A percentile compares a stretch with the other conserved stretches of the same genome.
These are phyloP conservation scores for Cebus imitator DNA, from an alignment of 2,113 vertebrate genomes.

Conservation along the genomic window DNA sequence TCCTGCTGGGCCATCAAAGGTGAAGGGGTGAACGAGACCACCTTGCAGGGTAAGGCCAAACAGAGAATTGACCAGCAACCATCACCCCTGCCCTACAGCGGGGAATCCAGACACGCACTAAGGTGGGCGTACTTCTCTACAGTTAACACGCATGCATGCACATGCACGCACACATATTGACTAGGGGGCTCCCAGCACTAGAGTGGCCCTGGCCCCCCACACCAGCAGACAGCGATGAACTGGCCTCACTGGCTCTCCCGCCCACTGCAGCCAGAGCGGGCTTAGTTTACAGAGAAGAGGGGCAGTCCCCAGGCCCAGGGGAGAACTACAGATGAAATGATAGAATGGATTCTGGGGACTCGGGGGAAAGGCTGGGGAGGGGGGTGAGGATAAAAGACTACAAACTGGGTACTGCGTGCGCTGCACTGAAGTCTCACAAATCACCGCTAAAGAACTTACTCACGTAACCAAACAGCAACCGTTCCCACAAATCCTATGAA, in stretches of 20 bases:
- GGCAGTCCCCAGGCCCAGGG: not conserved
- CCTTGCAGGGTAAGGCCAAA: not conserved
- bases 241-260: not conserved
- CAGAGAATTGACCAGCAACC: fast-evolving
- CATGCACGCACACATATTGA: fast-evolving
- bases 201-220: fast-evolving
- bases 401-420: no score
- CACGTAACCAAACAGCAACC: no score
- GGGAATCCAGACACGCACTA: fast-evolving
- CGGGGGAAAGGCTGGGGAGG: no score
- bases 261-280: not conserved
- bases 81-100: fast-evolving
- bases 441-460: no score
- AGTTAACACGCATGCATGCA: not conserved
- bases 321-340: not conserved
- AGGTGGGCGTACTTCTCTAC: fast-evolving
- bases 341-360: no score
- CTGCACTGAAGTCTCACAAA: no score
- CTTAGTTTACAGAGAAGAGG: not conserved
- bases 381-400: no score
- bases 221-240: fast-evolving
- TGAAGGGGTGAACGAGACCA: fast-evolving
- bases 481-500: no score
- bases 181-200: not conserved
- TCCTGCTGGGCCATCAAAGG: no score